A percentile compares a stretch with the other conserved stretches of the same genome.
These are phyloP conservation scores for Phoxinus phoxinus DNA, from an alignment of 2,113 vertebrate species.

Conservation along the genomic window DNA sequence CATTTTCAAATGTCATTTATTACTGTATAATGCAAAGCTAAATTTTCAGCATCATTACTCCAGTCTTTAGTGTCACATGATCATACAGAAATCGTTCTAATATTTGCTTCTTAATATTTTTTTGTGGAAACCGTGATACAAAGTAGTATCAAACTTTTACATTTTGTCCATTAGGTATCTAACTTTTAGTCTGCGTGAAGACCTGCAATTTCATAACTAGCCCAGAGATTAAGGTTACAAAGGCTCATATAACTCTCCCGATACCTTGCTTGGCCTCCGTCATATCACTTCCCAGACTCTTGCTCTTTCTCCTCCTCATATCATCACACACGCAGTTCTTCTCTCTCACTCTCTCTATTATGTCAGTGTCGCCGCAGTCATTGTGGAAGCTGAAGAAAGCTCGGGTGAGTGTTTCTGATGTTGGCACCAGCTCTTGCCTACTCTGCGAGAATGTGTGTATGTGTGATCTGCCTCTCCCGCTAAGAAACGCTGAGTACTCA, in stretches of 20 bases:
- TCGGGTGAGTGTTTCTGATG: conserved; percentile 11
- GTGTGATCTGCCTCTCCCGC: conserved; percentile 64
- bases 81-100: no score
- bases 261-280: conserved; percentile 40
- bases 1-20: no score
- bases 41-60: no score
- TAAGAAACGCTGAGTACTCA: conserved; percentile 71
- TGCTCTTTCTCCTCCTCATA: conserved; percentile 9
- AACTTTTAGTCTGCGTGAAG: conserved; percentile 40
- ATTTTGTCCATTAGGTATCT: not conserved
- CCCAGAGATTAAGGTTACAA: conserved; percentile 36
- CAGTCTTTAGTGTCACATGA: no score
- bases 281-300: not conserved
- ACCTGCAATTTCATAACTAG: conserved; percentile 47
- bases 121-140: no score
- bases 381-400: conserved; percentile 40
- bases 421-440: conserved; percentile 21
- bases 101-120: no score
- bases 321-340: not conserved
- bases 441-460: conserved; percentile 38
- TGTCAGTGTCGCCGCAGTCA: conserved; percentile 12
- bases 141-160: not conserved
- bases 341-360: conserved; percentile 5
- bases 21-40: no score
- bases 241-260: conserved; percentile 42